A percentile compares a stretch with the other conserved stretches of the same genome.
Evolutionary conservation across 1,140 invertebrate species (phyloP).

Genomic region (Drosophila saltans): DNA sequence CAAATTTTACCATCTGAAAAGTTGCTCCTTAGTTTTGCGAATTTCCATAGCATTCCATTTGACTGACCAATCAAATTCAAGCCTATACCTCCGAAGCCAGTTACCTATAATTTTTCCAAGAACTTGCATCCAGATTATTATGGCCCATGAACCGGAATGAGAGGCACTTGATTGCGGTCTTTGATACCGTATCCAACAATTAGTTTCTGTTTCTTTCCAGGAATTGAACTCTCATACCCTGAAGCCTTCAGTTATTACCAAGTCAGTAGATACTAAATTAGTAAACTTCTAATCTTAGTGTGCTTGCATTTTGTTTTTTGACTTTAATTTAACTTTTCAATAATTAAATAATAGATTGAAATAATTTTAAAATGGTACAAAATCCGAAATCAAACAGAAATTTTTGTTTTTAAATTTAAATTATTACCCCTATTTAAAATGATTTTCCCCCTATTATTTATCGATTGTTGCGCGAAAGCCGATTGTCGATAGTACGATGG

Average conservation of each 20-base stretch:
- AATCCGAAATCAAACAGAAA: too few relatives aligned
- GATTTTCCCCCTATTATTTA: too few relatives aligned
- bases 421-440: too few relatives aligned
- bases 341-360: too few relatives aligned
- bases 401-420: too few relatives aligned
- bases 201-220: background rate
- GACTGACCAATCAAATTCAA: background rate
- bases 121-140: background rate
- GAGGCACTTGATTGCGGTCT: background rate
- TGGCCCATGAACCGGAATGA: background rate
- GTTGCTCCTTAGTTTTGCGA: background rate
- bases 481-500: too few relatives aligned
- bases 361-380: too few relatives aligned
- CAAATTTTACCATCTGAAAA: conserved; percentile 31
- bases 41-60: conserved; percentile 4
- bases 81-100: background rate
- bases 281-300: background rate
- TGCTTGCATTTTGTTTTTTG: background rate
- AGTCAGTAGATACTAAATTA: background rate
- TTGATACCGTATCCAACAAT: conserved; percentile 1
- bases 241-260: background rate
- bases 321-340: too few relatives aligned
- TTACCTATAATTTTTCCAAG: background rate
- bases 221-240: background rate
- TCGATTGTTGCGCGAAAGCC: too few relatives aligned